Conservation (phyloP, 2,113 vertebrate species). For the Carassius gibelio region DNA sequence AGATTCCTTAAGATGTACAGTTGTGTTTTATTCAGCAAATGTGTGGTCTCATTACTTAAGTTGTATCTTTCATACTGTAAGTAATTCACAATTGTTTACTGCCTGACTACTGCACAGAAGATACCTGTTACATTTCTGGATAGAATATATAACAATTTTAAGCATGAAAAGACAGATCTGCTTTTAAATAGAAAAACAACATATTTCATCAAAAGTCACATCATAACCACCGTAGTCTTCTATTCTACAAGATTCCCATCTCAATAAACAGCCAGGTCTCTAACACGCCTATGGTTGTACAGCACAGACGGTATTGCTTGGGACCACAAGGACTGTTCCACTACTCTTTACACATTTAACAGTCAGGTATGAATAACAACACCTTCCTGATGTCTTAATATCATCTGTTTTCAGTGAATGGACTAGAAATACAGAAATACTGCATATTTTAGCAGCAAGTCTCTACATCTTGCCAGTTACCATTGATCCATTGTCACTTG, state of each 20-base stretch:
- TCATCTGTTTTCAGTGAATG: constrained; percentile 76
- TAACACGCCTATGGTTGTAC: constrained; percentile 92
- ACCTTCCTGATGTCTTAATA: constrained; percentile 68
- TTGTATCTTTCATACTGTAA: constrained; percentile 66
- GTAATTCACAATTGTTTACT: constrained; percentile 74
- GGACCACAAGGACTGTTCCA: constrained; percentile 86
- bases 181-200: constrained; percentile 92
- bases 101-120: constrained; percentile 73
- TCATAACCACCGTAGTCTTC: constrained; percentile 89
- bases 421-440: constrained; percentile 53
- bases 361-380: constrained; percentile 87
- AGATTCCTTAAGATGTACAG: constrained; percentile 50
- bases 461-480: constrained; percentile 58
- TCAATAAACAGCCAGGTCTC: constrained; percentile 87
- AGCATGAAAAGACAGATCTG: constrained; percentile 84
- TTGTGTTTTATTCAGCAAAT: constrained; percentile 75
- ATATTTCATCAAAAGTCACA: constrained; percentile 96
- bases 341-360: constrained; percentile 93
- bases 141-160: constrained; percentile 80
- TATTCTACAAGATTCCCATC: constrained; percentile 93
- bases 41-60: constrained; percentile 69
- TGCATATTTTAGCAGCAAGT: constrained; percentile 67
- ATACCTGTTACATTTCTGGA: constrained; percentile 77
- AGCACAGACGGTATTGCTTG: constrained; percentile 98
- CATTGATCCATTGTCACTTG: constrained; percentile 64